Conservation (phyloP, 2,113 vertebrate genomes). For the Cygnus atratus region DNA sequence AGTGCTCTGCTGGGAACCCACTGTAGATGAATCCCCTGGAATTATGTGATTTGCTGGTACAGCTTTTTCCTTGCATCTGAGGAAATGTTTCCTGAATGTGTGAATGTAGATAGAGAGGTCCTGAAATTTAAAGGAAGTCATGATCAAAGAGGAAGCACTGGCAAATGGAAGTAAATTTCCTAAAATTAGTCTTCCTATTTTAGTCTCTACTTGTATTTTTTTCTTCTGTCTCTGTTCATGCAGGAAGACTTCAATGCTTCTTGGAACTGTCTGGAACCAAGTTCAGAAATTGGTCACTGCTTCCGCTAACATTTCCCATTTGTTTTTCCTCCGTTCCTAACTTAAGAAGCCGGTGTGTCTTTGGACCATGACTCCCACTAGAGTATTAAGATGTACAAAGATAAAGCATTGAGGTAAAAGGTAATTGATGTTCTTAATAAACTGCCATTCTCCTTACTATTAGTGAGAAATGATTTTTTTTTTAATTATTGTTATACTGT, state of each 20-base stretch:
- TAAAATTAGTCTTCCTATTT: not conserved
- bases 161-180: not conserved
- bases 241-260: not conserved
- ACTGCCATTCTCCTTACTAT: slow-evolving; percentile 30
- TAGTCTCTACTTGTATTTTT: not conserved
- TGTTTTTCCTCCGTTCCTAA: not conserved
- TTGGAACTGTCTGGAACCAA: not conserved
- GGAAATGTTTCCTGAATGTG: not conserved
- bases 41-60: slow-evolving; percentile 27
- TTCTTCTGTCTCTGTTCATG: not conserved
- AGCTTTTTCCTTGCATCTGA: slow-evolving; percentile 30
- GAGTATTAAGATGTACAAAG: not conserved
- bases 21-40: slow-evolving; percentile 36
- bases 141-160: not conserved
- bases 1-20: slow-evolving; percentile 49
- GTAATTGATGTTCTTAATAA: slow-evolving; percentile 53
- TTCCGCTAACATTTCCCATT: not conserved
- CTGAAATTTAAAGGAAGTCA: not conserved
- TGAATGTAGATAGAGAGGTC: not conserved
- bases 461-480: not conserved
- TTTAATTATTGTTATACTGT: slow-evolving; percentile 52
- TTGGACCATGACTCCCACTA: not conserved
- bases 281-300: not conserved
- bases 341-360: not conserved
- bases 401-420: slow-evolving; percentile 8